These are phyloP conservation scores for Acleris holmiana DNA, from an alignment of 2,888 invertebrate genomes.

Conservation along the genomic window DNA sequence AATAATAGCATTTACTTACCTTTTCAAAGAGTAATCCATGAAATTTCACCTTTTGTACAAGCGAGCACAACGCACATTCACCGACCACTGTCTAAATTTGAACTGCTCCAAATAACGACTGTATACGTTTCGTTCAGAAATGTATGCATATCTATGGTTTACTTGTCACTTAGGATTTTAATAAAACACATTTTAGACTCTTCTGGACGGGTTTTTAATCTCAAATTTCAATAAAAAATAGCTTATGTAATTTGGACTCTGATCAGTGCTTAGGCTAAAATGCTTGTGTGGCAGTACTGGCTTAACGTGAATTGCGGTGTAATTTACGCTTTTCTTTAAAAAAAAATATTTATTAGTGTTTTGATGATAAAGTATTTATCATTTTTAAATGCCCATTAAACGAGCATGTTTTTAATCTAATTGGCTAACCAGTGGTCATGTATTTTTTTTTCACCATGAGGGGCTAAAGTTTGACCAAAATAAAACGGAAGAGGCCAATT, in stretches of 20 bases:
- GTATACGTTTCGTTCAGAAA: neutral
- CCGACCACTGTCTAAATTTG: slow-evolving; percentile 12
- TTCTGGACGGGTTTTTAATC: neutral
- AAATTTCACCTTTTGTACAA: slow-evolving; percentile 8
- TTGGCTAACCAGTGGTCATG: too few species aligned
- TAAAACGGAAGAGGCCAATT: too few species aligned
- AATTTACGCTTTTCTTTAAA: too few species aligned
- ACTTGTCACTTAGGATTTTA: slow-evolving; percentile 5
- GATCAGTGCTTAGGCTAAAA: too few species aligned
- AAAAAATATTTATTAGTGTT: too few species aligned
- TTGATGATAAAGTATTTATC: too few species aligned
- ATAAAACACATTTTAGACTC: slow-evolving; percentile 7
- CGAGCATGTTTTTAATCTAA: too few species aligned
- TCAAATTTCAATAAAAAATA: neutral
- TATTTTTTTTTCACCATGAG: too few species aligned
- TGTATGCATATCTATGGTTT: slow-evolving; percentile 7
- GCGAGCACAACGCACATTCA: slow-evolving; percentile 14
- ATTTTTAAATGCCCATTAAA: too few species aligned
- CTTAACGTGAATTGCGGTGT: too few species aligned
- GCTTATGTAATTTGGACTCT: neutral
- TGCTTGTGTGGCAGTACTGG: too few species aligned
- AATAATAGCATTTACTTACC: slow-evolving; percentile 10
- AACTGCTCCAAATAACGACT: slow-evolving; percentile 10
- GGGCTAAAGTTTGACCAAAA: too few species aligned
- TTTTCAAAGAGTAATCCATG: neutral